Percentiles rank a stretch among this genome's conserved stretches.
phyloP scores from a whole-genome alignment of 2,113 vertebrate genomes.

The Mixornis gularis region DNA sequence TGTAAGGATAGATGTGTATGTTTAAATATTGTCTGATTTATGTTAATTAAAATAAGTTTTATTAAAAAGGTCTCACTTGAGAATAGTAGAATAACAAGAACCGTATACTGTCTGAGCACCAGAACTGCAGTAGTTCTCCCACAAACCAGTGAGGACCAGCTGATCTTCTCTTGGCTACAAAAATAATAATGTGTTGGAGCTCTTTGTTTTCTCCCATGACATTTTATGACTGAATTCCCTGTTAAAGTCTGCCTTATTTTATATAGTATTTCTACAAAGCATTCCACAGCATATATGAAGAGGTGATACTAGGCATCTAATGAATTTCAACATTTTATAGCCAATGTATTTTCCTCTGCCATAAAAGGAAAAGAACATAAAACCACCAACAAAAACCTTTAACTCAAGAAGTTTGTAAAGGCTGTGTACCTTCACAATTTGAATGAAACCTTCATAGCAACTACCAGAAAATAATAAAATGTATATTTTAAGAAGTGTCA shows the following conservation, averaged over 20 bases:
- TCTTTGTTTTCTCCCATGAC: constrained; percentile 68
- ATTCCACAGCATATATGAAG: constrained; percentile 79
- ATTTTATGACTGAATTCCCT: constrained; percentile 84
- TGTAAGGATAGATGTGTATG: constrained; percentile 80
- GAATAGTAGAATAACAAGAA: constrained; percentile 6
- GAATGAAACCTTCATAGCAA: constrained; percentile 68
- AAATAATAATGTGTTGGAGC: constrained; percentile 69
- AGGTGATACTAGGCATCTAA: constrained; percentile 75
- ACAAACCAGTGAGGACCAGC: constrained; percentile 48
- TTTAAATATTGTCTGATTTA: constrained; percentile 78
- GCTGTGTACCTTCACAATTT: constrained; percentile 68
- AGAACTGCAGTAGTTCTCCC: constrained; percentile 5
- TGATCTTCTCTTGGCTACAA: constrained; percentile 71
- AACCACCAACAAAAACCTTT: constrained; percentile 30
- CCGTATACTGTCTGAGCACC: not conserved
- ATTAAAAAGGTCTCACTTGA: constrained; percentile 64
- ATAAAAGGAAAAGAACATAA: constrained; percentile 46
- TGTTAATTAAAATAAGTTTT: constrained; percentile 78
- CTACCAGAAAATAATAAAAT: constrained; percentile 73
- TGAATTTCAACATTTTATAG: constrained; percentile 86
- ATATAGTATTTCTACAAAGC: constrained; percentile 91
- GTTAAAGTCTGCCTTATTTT: constrained; percentile 93
- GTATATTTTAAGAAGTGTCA: constrained; percentile 73
- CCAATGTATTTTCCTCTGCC: constrained; percentile 84
- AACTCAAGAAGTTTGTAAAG: constrained; percentile 77